Conservation (phyloP, 2,113 vertebrate genomes). For the Albula goreensis region DNA sequence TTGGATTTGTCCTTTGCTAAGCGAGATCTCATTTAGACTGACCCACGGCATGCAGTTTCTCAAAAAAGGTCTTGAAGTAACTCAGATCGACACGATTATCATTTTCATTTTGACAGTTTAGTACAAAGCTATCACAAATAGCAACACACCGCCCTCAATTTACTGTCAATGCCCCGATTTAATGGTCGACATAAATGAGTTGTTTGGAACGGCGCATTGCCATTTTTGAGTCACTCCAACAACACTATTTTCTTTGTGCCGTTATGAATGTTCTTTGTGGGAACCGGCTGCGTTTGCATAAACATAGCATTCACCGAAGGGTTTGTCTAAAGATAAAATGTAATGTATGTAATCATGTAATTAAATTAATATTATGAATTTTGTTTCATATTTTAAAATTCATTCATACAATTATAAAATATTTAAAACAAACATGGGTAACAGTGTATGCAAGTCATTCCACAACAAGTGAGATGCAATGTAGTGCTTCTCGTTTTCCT, state of each 20-base stretch:
- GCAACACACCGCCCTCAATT: constrained; percentile 29
- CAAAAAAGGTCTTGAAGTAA: not conserved
- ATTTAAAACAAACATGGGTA: no score
- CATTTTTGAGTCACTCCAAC: constrained; percentile 18
- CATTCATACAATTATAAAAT: no score
- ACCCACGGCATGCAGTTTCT: no score
- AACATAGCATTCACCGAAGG: no score
- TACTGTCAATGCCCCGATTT: constrained; percentile 41
- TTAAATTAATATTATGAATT: no score
- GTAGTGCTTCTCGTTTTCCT: no score
- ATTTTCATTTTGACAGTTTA: constrained; percentile 52
- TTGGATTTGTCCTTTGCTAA: not conserved
- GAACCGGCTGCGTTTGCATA: not conserved
- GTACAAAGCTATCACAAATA: constrained; percentile 24
- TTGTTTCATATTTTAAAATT: no score
- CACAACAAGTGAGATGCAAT: no score
- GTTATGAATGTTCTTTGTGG: constrained; percentile 4
- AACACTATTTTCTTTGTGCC: not conserved
- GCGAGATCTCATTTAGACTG: no score
- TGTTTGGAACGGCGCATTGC: constrained; percentile 25
- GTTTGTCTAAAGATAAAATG: no score
- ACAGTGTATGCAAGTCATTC: no score
- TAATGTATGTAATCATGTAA: no score
- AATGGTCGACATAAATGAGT: constrained; percentile 25
- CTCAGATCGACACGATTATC: not conserved